Evolutionary conservation across 2,888 invertebrate genomes (phyloP), one percentile per base, ranked within the genome.

Genomic region (Criorhina ranunculi): DNA sequence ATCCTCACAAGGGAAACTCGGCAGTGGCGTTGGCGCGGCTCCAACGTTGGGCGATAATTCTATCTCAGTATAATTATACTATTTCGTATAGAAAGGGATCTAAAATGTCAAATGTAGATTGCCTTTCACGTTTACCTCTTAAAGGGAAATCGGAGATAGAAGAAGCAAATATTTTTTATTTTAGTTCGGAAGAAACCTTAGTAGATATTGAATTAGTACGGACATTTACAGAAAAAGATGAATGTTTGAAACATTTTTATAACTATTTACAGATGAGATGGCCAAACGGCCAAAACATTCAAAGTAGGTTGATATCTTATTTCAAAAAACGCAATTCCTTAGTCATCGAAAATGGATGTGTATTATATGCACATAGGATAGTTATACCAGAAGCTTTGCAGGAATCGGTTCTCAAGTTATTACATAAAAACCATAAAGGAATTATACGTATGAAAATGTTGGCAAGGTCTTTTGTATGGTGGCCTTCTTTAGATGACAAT

Each of bases 381-480:
- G 51, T 70, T 8, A 29, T 70, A 9, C 69, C 69, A 1, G 9
- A 53, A 24, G 9, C 1, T 5, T 60, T 69, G 7, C 31, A 24
- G 19, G 31, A 53, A 19, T n/a, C 40, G 0, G 17, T 67, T 29
- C 37, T 69, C 9, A 17, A 12, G 15, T n/a, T 64, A 17, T 35
- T 60, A 12, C 67, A 51, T 40, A 40, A 37, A 40, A 66, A 67
- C 24, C 67, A 76, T 35, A 19, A 17, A 9, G 53, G 53, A 33
- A 44, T 67, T 17, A 15, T 67, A 11, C 57, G 49, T 17, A 77
- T 59, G 35, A 77, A 60, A 60, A 69, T 67, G 69, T 57, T 46
- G 11, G 76, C 77, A 0, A 11, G 57, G 11, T 40, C 46, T n/a
- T 59, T 49, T 49, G 66, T 59, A 15, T 76, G 64, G 64, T 76